phyloP scores from a whole-genome alignment of 2,113 vertebrate species.

The Chlorodrepanis virens region DNA sequence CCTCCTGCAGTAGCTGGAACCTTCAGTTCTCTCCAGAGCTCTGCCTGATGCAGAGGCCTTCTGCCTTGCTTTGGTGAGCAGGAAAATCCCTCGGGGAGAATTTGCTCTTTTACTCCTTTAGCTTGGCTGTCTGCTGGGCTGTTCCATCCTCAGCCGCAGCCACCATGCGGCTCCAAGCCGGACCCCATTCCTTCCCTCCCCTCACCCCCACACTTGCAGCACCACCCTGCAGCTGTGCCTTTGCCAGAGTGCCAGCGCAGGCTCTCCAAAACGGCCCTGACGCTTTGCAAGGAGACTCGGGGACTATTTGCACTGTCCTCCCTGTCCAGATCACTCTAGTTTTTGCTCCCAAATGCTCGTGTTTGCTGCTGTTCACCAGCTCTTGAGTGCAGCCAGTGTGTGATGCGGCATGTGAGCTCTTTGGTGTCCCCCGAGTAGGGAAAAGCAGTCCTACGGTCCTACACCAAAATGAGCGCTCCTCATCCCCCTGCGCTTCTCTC shows the following conservation, averaged over 20 bases:
- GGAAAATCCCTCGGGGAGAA: not conserved
- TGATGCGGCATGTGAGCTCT: not conserved
- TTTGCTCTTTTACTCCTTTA: not conserved
- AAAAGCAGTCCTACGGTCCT: not conserved
- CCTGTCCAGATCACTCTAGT: not conserved
- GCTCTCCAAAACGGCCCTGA: accelerated
- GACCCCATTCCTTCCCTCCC: not conserved
- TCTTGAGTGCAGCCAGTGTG: not conserved
- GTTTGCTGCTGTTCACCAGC: not conserved
- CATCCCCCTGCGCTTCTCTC: not conserved
- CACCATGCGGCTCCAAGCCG: accelerated
- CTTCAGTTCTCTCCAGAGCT: not conserved
- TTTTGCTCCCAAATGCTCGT: not conserved
- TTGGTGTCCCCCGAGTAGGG: not conserved
- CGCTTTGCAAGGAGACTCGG: not conserved
- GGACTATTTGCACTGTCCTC: too few species aligned
- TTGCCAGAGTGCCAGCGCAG: not conserved
- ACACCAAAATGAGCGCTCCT: not conserved
- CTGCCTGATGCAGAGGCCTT: not conserved
- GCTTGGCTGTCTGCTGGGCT: not conserved
- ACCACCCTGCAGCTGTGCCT: not conserved
- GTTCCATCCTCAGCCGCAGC: not conserved
- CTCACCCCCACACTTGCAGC: not conserved
- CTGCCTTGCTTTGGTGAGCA: not conserved
- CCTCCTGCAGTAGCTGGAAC: not conserved